Evolutionary conservation across 2,888 invertebrate genomes (phyloP), one percentile per base, ranked within the genome.

Genomic region (Microctonus aethiopoides): DNA sequence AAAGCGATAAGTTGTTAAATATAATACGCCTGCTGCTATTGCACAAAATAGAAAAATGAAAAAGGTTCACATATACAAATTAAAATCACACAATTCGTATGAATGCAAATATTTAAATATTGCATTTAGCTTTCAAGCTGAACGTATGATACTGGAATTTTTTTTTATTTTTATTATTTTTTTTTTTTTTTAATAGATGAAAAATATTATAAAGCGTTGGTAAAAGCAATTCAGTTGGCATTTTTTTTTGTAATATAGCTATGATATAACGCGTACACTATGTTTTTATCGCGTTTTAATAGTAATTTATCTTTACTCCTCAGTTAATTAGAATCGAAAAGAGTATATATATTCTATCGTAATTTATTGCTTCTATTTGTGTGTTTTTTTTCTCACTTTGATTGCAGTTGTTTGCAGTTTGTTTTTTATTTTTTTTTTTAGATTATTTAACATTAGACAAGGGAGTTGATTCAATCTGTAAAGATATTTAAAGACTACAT

Each of bases 171-270:
- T n/a, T n/a, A n/a, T n/a, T n/a, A n/a, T n/a, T n/a, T n/a, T n/a
- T n/a, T n/a, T n/a, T 41, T 22, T 61, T 36, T 22, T 61, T 41
- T 32, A 24, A 22, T 34, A 60, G 22, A 36, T 39, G 26, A 61
- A n/a, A n/a, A 32, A 52, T 36, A 54, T 36, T 52, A 34, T 16
- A n/a, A n/a, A 65, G 52, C 52, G 54, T 65, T 65, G 54, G 56
- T 56, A 56, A 36, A 56, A 56, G 29, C 24, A 62, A 29, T 41
- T 63, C n/a, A 11, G 52, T 22, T 52, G 32, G 32, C 56, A 22
- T 56, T 39, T 36, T 26, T 46, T 46, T 54, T 24, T 65, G 65
- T 65, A 65, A 65, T 56, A 65, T 65, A 65, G 26, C 16, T 65
- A 46, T n/a, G n/a, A n/a, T n/a, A n/a, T n/a, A n/a, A n/a, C n/a